Conservation (phyloP, 2,113 vertebrate genomes). For the Seriola rivoliana region DNA sequence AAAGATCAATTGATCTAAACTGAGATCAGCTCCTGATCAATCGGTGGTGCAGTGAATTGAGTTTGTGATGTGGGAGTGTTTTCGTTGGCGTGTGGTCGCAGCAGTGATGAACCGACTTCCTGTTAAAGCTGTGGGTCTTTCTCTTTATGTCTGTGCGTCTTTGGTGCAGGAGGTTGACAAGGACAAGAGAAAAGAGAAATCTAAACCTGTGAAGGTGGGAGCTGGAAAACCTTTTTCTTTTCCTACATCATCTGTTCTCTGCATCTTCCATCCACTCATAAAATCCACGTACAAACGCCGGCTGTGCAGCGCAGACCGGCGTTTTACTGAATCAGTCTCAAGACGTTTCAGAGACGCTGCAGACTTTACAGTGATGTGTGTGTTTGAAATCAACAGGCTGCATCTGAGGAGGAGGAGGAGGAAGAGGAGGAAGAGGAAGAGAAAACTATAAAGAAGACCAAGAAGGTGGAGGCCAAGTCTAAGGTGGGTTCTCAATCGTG, state of each 20-base stretch:
- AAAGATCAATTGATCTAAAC: too few species aligned
- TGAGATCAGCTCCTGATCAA: too few species aligned
- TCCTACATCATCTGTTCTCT: not conserved
- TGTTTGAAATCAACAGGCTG: slow-evolving; percentile 56
- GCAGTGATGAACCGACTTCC: not conserved
- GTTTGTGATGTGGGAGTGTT: too few species aligned
- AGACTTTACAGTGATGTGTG: not conserved
- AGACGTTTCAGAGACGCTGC: not conserved
- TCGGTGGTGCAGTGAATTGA: too few species aligned
- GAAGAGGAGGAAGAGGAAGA: slow-evolving; percentile 72
- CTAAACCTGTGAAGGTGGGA: slow-evolving; percentile 62
- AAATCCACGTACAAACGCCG: not conserved
- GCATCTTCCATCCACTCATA: not conserved
- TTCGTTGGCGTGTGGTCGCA: too few species aligned
- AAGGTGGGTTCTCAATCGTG: slow-evolving; percentile 61
- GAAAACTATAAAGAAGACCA: slow-evolving; percentile 61
- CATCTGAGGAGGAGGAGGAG: slow-evolving; percentile 74
- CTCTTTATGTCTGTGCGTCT: slow-evolving; percentile 69
- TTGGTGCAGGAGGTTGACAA: slow-evolving; percentile 82
- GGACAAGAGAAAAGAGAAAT: slow-evolving; percentile 76
- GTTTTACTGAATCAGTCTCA: too few species aligned
- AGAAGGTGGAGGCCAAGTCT: slow-evolving; percentile 55
- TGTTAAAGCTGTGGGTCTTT: slow-evolving; percentile 23
- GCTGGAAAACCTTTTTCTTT: slow-evolving; percentile 31
- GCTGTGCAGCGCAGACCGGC: not conserved